These are phyloP conservation scores for Tiliacea citrago DNA, from an alignment of 2,888 invertebrate genomes.

Conservation along the genomic window DNA sequence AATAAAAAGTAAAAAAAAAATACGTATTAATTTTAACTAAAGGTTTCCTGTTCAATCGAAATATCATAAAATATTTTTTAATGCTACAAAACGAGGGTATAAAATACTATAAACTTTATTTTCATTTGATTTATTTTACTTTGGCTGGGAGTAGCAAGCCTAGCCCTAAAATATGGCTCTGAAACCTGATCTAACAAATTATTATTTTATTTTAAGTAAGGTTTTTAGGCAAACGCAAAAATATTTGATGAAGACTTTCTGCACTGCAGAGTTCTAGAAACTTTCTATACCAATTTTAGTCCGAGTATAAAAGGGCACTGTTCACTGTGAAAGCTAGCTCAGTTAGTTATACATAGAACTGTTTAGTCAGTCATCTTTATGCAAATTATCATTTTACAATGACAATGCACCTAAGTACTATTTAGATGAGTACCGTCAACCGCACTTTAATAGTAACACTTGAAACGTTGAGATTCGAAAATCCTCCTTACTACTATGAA, in stretches of 20 bases:
- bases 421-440: not conserved
- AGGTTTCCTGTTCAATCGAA: not conserved
- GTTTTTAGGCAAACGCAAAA: not conserved
- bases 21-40: not conserved
- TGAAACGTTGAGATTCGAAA: not conserved
- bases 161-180: not conserved
- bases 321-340: constrained; percentile 56
- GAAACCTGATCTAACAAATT: not conserved
- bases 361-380: constrained; percentile 1
- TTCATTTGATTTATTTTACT: too few relatives aligned
- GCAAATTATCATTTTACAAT: constrained; percentile 6
- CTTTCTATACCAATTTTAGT: constrained; percentile 63
- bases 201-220: not conserved
- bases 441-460: not conserved
- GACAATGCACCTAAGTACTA: not conserved
- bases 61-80: not conserved
- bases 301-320: constrained; percentile 34
- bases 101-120: too few relatives aligned
- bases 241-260: constrained; percentile 1
- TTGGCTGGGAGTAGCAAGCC: not conserved
- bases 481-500: not conserved
- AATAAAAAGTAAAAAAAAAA: too few relatives aligned
- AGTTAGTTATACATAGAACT: constrained; percentile 11
- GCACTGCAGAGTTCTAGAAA: constrained; percentile 29
- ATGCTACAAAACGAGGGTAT: not conserved